Base-by-base conservation (phyloP, 1,140 invertebrate genomes). In the Trachelipus rathkii region DNA sequence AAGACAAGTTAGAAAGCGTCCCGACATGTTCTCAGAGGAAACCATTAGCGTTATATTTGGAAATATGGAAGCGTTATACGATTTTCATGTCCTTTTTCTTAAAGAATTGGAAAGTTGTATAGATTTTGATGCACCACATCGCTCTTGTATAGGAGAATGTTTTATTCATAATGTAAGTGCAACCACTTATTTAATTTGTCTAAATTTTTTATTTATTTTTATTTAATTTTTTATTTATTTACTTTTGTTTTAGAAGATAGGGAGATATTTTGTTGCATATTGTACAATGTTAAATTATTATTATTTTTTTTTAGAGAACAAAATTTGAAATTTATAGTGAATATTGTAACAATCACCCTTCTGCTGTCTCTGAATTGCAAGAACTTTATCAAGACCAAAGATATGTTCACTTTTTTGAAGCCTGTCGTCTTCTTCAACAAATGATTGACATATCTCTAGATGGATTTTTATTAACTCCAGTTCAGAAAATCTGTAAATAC, bases 401-500 rank as follows among this genome's bases (percentile, higher is more conserved):
- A 83, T 93, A 92, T 83, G 88, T 88, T 82, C 91, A 93, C 82
- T 95, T 95, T 85, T 94, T 94, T 83, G 93, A 95, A 87, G 92
- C 91, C 0, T 95, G 93, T 84, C 87, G 93, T 10, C 85, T 93
- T 44, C 89, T 93, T 83, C 88, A 92, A 76, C 89, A 92, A 67
- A 89, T 95, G 85, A 92, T 94, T 45, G 92, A 95, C 82, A 92
- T 96, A 10, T 92, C 93, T 11, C 85, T 96, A 60, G 94, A 95
- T 82, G 94, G 94, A 13, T 95, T 95, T 86, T 86, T 96, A 13
- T 85, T 96, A 53, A 93, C 93, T 0, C 94, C 94, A 0, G 92
- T 96, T 24, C 94, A 96, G 86, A 91, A 93, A 84, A 95, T 96
- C 81, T 96, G 94, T 85, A 94, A 95, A 84, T 96, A 96, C 85